phyloP scores from a whole-genome alignment of 2,113 vertebrate species.

The Danio rerio region DNA sequence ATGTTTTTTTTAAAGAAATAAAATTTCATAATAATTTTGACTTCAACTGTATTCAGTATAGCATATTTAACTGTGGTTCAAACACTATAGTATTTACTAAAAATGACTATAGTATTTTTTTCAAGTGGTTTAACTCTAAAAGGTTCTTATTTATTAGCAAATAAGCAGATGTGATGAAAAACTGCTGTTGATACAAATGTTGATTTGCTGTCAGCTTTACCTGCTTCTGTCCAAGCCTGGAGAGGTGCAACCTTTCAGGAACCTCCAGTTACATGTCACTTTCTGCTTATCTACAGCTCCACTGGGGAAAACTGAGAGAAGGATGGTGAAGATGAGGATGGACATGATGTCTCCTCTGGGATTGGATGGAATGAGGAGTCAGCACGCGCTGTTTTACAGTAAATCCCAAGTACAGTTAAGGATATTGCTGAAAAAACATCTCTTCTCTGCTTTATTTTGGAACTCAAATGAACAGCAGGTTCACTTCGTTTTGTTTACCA shows the following conservation, averaged over 20 bases:
- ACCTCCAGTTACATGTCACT: conserved; percentile 2
- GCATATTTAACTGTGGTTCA: too few species aligned
- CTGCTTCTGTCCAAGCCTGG: not conserved
- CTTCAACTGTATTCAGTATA: too few species aligned
- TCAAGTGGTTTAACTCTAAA: not conserved
- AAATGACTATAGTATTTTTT: too few species aligned
- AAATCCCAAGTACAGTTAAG: not conserved
- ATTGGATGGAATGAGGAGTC: not conserved
- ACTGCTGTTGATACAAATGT: not conserved
- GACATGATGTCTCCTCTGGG: not conserved
- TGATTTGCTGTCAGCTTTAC: not conserved
- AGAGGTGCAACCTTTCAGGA: not conserved
- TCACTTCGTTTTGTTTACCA: not conserved
- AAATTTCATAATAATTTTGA: too few species aligned
- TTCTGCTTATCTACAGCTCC: conserved; percentile 24
- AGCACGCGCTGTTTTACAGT: not conserved
- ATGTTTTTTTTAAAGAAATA: not conserved
- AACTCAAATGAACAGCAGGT: not conserved
- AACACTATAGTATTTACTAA: too few species aligned
- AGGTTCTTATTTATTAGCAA: not conserved
- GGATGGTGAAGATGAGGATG: not conserved
- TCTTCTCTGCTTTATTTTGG: not conserved
- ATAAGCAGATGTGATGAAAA: conserved; percentile 2
- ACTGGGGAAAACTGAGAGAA: not conserved
- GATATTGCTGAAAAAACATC: not conserved